phyloP scores from a whole-genome alignment of 2,797 vertebrate species.

The Ciconia nigra region DNA sequence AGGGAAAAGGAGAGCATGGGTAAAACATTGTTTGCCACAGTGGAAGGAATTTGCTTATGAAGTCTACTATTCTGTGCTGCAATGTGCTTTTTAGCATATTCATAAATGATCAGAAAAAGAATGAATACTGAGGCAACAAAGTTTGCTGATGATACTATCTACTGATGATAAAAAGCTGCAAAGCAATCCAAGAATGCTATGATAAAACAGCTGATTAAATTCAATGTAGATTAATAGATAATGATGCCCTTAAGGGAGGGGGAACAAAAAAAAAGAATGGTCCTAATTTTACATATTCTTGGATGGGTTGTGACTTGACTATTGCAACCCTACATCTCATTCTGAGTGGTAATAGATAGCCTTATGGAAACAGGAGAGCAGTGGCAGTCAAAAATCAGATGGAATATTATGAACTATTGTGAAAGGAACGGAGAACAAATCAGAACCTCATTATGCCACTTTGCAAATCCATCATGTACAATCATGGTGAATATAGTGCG shows the following conservation, averaged over 20 bases:
- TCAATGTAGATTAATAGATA: slow-evolving; percentile 24
- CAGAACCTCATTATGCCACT: slow-evolving; percentile 38
- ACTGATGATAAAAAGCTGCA: background rate
- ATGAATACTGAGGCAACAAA: background rate
- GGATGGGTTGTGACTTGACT: background rate
- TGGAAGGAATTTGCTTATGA: background rate
- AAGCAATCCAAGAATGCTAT: background rate
- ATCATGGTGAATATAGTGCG: slow-evolving; percentile 9
- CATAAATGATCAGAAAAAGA: background rate
- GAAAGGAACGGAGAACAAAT: slow-evolving; percentile 39
- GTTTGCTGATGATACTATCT: background rate
- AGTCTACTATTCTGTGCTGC: background rate
- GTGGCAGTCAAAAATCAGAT: slow-evolving; percentile 19
- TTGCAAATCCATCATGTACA: slow-evolving; percentile 36
- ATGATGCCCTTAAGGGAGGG: background rate
- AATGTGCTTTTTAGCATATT: background rate
- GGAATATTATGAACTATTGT: slow-evolving; percentile 30
- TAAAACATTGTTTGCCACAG: background rate
- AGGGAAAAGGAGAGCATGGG: background rate
- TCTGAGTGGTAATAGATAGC: slow-evolving; percentile 36
- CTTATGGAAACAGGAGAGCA: background rate
- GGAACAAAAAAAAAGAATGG: background rate
- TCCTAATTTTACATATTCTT: slow-evolving; percentile 26
- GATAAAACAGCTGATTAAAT: slow-evolving; percentile 42
- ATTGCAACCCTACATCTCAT: slow-evolving; percentile 39